Evolutionary conservation across 2,113 vertebrate genomes (phyloP), one percentile per base, ranked within the genome.

Genomic region (Larimichthys polyactis): DNA sequence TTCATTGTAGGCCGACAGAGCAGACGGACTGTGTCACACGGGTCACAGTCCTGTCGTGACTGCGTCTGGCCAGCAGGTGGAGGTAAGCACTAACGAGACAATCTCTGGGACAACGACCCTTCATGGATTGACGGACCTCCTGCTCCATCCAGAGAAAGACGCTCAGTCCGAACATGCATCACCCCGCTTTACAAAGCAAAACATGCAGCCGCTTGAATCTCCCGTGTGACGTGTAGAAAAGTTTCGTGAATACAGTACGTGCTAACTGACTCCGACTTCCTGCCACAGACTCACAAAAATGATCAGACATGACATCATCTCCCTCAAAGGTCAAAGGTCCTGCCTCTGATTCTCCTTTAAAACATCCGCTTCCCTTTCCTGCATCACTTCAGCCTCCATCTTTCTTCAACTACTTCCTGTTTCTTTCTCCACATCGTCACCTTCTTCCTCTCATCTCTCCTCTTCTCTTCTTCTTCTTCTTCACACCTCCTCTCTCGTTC

Each of bases 61-160:
- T 78, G 63, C 24, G 36, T 82, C 48, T 82, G 79, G 44, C 94
- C 94, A 93, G 93, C 83, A 94, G 94, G 87, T 82, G 94, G 94
- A 48, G 87, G 55, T 84, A 88, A 78, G 75, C 72, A 75, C 90
- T 72, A 81, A 82, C 24, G 22, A 84, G 80, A 82, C 82, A 73
- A 85, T 87, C 90, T 93, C 88, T 66, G 88, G 90, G 84, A 83
- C 44, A 44, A 44, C 57, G 19, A 59, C 89, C 89, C 89, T 89
- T 91, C 91, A 89, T 87, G 80, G 91, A 88, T 74, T 71, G 86
- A 83, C 75, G 19, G 0, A 8, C 65, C 51, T 60, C 40, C 52
- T 57, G 43, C 52, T 67, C 44, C 15, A 40, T 59, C 57, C 51
- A 6, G 81, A 82, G 32, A 74, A 62, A 80, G 44, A 78, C 11